These are phyloP conservation scores for Acromyrmex charruanus DNA, from an alignment of 1,140 invertebrate genomes.

Conservation along the genomic window DNA sequence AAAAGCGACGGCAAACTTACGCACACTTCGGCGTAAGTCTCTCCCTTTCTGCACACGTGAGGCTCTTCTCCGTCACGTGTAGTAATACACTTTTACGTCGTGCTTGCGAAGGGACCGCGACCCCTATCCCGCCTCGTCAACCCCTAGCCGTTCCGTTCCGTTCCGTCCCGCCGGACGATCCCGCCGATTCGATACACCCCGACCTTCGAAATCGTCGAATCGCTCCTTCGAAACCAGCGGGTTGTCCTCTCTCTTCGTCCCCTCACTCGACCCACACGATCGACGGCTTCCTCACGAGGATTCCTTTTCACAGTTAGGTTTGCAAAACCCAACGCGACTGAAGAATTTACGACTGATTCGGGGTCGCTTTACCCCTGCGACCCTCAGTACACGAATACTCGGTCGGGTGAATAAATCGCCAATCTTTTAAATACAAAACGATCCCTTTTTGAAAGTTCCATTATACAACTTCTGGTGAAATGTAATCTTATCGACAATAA, in stretches of 20 bases:
- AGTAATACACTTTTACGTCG: constrained; percentile 78
- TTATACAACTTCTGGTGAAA: background rate
- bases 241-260: constrained; percentile 19
- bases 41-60: constrained; percentile 39
- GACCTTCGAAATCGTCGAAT: constrained; percentile 64
- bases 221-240: constrained; percentile 41
- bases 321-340: constrained; percentile 28
- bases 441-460: background rate
- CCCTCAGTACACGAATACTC: constrained; percentile 10
- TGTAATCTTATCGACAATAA: constrained; percentile 28
- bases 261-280: constrained; percentile 17
- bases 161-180: constrained; percentile 43
- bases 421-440: constrained; percentile 52
- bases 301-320: constrained; percentile 54
- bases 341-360: constrained; percentile 49
- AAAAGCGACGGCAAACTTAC: constrained; percentile 28
- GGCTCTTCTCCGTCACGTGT: constrained; percentile 68
- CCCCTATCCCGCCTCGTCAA: constrained; percentile 29
- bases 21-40: constrained; percentile 18
- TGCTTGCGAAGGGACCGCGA: constrained; percentile 65
- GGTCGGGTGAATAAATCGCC: constrained; percentile 43
- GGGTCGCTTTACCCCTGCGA: background rate
- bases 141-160: background rate
- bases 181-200: constrained; percentile 65
- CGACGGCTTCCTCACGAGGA: constrained; percentile 37